phyloP scores from a whole-genome alignment of 2,797 vertebrate genomes.

The Notolabrus celidotus region DNA sequence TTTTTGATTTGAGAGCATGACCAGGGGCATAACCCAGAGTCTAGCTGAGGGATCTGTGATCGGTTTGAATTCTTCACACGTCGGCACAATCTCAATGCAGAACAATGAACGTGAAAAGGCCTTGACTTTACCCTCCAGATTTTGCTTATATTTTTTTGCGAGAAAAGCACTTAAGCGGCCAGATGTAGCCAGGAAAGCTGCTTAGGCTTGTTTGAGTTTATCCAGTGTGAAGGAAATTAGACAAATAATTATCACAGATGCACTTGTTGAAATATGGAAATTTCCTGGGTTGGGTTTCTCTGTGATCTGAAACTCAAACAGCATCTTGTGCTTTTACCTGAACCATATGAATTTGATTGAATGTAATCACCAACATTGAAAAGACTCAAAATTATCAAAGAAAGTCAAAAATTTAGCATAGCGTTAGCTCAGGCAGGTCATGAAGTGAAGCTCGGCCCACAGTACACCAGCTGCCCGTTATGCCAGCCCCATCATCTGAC shows the following conservation, averaged over 20 bases:
- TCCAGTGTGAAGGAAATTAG: conserved; percentile 19
- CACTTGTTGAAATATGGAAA: conserved; percentile 41
- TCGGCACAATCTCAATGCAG: not conserved
- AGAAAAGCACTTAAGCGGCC: not conserved
- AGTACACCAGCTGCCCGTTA: too few relatives aligned
- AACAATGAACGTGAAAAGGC: not conserved
- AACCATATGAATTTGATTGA: conserved; percentile 51
- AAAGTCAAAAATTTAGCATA: conserved; percentile 31
- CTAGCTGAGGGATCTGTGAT: conserved; percentile 5
- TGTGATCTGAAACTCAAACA: conserved; percentile 37
- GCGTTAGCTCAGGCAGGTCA: too few relatives aligned
- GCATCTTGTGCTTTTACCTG: conserved; percentile 39
- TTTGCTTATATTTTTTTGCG: not conserved
- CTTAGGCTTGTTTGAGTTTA: conserved; percentile 10
- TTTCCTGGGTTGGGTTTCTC: conserved; percentile 16
- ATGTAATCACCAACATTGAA: conserved; percentile 40
- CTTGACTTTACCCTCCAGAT: not conserved
- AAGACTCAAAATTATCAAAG: conserved; percentile 38
- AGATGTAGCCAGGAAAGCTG: not conserved
- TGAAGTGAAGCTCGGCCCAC: too few relatives aligned
- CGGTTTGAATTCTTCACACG: conserved; percentile 26
- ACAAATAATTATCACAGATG: conserved; percentile 33
- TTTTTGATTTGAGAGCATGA: conserved; percentile 23
- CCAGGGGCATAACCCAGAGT: not conserved
- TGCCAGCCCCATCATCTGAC: too few relatives aligned